phyloP scores from a whole-genome alignment of 2,888 invertebrate species.

The Ceriagrion tenellum region DNA sequence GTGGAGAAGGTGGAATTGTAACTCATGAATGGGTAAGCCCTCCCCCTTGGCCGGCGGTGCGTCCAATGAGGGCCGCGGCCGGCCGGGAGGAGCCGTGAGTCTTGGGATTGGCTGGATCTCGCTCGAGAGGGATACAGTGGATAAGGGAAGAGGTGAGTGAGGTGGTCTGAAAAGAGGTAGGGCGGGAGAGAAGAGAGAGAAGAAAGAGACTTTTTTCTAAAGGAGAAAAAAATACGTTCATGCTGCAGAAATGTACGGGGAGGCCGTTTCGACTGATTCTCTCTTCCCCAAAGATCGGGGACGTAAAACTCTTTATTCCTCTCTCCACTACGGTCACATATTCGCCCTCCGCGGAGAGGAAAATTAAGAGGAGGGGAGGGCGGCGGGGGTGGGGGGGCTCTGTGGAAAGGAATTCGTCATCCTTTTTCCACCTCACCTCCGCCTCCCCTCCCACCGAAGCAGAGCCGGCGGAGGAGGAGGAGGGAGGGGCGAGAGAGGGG shows the following conservation, averaged over 20 bases:
- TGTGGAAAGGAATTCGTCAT: neutral
- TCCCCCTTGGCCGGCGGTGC: constrained; percentile 34
- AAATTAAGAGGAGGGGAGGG: neutral
- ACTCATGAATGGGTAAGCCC: constrained; percentile 67
- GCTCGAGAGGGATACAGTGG: constrained; percentile 30
- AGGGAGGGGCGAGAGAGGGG: neutral
- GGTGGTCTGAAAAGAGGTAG: neutral
- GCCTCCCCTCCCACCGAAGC: neutral
- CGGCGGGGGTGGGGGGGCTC: neutral
- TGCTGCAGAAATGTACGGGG: neutral
- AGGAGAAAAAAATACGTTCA: neutral
- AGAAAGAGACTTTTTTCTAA: neutral
- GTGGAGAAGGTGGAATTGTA: constrained; percentile 56
- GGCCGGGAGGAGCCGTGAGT: constrained; percentile 42
- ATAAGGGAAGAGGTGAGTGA: neutral
- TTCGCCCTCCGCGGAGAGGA: neutral
- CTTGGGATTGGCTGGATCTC: constrained; percentile 50
- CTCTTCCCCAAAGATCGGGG: neutral
- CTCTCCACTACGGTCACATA: neutral
- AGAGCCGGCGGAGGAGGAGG: neutral
- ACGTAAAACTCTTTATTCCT: neutral
- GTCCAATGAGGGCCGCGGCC: constrained; percentile 46
- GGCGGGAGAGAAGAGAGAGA: neutral
- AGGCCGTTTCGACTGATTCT: neutral
- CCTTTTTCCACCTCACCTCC: constrained; percentile 21